Evolutionary conservation across 2,888 invertebrate species (phyloP).

Genomic region (Pecten maximus): DNA sequence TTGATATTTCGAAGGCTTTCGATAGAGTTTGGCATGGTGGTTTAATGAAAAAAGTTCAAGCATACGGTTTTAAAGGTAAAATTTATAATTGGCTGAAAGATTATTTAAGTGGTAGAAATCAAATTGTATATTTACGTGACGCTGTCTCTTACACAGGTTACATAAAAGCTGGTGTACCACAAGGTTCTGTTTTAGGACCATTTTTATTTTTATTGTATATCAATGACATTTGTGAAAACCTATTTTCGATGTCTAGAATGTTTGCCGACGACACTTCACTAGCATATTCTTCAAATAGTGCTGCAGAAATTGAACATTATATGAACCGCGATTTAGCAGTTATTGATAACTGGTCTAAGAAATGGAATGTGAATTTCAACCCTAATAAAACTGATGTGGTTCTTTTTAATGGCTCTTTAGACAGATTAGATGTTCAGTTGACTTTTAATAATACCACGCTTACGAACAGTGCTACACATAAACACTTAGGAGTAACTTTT

Average conservation of each 20-base stretch:
- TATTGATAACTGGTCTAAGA: too few relatives aligned
- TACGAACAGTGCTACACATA: not conserved
- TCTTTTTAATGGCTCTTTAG: not conserved
- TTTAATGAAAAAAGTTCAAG: constrained; percentile 52
- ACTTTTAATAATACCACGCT: not conserved
- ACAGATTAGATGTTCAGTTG: not conserved
- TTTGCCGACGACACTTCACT: too few relatives aligned
- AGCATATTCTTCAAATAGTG: too few relatives aligned
- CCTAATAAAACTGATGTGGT: constrained; percentile 38
- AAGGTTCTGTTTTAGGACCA: constrained; percentile 46
- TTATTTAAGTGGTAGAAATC: constrained; percentile 47
- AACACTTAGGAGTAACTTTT: constrained; percentile 40
- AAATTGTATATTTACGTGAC: constrained; percentile 40
- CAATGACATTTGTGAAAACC: constrained; percentile 49
- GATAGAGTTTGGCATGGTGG: constrained; percentile 57
- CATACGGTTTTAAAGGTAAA: constrained; percentile 47
- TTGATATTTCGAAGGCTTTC: constrained; percentile 56
- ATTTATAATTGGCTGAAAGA: constrained; percentile 48
- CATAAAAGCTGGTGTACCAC: constrained; percentile 41
- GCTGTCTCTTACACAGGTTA: not conserved
- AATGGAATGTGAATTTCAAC: constrained; percentile 1
- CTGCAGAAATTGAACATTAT: too few relatives aligned
- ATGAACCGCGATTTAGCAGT: too few relatives aligned
- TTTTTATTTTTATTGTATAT: constrained; percentile 48
- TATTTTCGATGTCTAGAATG: constrained; percentile 44